phyloP scores from a whole-genome alignment of 2,888 invertebrate species.

The Thymelicus acteon region DNA sequence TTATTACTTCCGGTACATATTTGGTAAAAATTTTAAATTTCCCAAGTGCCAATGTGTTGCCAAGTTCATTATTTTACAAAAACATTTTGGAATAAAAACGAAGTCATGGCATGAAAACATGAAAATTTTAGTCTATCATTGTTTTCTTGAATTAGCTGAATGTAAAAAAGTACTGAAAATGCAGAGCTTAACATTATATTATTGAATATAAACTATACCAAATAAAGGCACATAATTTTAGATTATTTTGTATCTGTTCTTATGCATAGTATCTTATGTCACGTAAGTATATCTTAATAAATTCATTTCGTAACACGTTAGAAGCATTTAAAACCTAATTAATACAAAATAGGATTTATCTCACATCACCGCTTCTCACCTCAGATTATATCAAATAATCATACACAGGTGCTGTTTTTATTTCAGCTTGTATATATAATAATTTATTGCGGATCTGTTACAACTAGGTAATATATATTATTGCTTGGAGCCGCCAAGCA shows the following conservation, averaged over 20 bases:
- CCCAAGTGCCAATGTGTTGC: neutral
- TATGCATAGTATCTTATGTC: conserved; percentile 34
- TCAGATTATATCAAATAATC: conserved; percentile 25
- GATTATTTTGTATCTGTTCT: conserved; percentile 34
- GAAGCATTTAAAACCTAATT: conserved; percentile 34
- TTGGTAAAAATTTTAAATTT: neutral
- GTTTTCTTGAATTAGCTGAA: neutral
- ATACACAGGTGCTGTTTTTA: conserved; percentile 26
- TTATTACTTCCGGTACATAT: neutral
- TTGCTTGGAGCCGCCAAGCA: conserved; percentile 35
- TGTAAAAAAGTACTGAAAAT: conserved; percentile 25
- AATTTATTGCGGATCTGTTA: conserved; percentile 48
- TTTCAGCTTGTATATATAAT: conserved; percentile 45
- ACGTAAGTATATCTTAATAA: conserved; percentile 37
- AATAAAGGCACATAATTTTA: conserved; percentile 39
- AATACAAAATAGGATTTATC: conserved; percentile 37
- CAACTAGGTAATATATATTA: conserved; percentile 42
- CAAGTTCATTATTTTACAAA: neutral
- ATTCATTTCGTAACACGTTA: conserved; percentile 37
- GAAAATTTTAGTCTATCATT: neutral
- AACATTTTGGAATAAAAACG: neutral
- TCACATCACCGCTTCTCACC: conserved; percentile 21
- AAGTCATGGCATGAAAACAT: conserved; percentile 4
- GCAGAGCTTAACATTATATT: conserved; percentile 33
- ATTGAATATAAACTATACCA: conserved; percentile 36